Evolutionary conservation across 2,113 vertebrate species (phyloP).

Genomic region (Cynoglossus semilaevis): DNA sequence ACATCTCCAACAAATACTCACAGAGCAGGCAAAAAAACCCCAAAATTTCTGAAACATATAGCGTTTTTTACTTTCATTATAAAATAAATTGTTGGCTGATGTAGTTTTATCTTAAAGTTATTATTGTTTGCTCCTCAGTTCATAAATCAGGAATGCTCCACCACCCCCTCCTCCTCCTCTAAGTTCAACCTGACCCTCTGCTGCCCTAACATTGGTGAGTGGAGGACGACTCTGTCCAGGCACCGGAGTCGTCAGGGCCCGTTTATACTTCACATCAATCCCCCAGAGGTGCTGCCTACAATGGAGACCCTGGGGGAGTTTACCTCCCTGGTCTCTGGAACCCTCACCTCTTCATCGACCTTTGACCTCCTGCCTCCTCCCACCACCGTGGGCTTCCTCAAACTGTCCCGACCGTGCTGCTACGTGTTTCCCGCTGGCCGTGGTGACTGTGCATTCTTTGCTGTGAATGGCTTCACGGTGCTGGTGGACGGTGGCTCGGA

Average conservation of each 20-base stretch:
- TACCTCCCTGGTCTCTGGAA: slow-evolving; percentile 85
- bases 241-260: slow-evolving; percentile 77
- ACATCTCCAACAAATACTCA: slow-evolving; percentile 87
- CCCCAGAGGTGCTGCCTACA: slow-evolving; percentile 71
- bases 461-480: slow-evolving; percentile 91
- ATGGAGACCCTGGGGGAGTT: slow-evolving; percentile 90
- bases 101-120: slow-evolving; percentile 4
- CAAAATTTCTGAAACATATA: not conserved
- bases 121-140: slow-evolving; percentile 36
- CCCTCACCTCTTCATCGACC: slow-evolving; percentile 81
- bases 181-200: slow-evolving; percentile 81
- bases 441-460: slow-evolving; percentile 91
- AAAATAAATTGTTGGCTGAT: not conserved
- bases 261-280: slow-evolving; percentile 83
- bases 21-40: slow-evolving; percentile 77
- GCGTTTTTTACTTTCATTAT: not conserved
- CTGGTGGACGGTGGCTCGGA: slow-evolving; percentile 92
- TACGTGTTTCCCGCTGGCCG: slow-evolving; percentile 93
- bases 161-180: slow-evolving; percentile 21
- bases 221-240: slow-evolving; percentile 76
- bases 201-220: slow-evolving; percentile 83
- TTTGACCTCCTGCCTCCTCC: slow-evolving; percentile 93
- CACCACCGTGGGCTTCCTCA: slow-evolving; percentile 88
- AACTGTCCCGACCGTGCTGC: slow-evolving; percentile 94
- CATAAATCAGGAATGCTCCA: slow-evolving; percentile 26